Evolutionary conservation across 1,140 invertebrate genomes (phyloP).

Genomic region (Pristionchus pacificus): DNA sequence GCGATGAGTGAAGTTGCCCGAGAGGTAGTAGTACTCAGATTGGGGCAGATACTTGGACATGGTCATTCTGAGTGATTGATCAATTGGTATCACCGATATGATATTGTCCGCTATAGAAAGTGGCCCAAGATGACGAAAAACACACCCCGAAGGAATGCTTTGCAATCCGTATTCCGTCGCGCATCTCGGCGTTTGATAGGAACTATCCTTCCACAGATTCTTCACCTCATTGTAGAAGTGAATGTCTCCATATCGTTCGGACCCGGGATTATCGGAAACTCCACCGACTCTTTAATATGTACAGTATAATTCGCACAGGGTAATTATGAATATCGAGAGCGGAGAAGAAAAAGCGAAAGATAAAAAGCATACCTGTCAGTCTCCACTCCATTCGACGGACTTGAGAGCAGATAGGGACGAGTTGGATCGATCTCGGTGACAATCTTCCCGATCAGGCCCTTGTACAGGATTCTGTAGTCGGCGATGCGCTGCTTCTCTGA

Average conservation of each 20-base stretch:
- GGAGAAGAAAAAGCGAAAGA: too few relatives aligned
- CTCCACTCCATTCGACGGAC: conserved; percentile 82
- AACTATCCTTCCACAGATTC: conserved; percentile 75
- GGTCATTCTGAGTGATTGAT: conserved; percentile 27
- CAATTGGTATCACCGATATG: neutral
- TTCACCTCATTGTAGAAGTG: conserved; percentile 84
- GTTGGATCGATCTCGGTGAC: conserved; percentile 65
- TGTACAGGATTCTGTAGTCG: conserved; percentile 84
- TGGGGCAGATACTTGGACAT: conserved; percentile 46
- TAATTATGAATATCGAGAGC: too few relatives aligned
- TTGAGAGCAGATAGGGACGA: conserved; percentile 75
- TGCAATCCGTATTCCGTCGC: conserved; percentile 93
- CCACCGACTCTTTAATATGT: conserved; percentile 73
- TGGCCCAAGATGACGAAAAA: neutral
- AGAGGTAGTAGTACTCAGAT: conserved; percentile 67
- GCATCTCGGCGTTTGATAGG: conserved; percentile 77
- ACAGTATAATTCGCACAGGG: too few relatives aligned
- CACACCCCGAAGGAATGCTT: conserved; percentile 71
- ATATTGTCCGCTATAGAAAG: neutral
- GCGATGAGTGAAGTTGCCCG: conserved; percentile 69
- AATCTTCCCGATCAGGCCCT: conserved; percentile 69
- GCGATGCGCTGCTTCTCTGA: conserved; percentile 38
- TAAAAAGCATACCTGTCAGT: conserved; percentile 65
- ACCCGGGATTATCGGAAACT: conserved; percentile 73
- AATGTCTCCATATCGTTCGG: conserved; percentile 79